Conservation (phyloP, 1,140 invertebrate species). For the Sipha flava region DNA sequence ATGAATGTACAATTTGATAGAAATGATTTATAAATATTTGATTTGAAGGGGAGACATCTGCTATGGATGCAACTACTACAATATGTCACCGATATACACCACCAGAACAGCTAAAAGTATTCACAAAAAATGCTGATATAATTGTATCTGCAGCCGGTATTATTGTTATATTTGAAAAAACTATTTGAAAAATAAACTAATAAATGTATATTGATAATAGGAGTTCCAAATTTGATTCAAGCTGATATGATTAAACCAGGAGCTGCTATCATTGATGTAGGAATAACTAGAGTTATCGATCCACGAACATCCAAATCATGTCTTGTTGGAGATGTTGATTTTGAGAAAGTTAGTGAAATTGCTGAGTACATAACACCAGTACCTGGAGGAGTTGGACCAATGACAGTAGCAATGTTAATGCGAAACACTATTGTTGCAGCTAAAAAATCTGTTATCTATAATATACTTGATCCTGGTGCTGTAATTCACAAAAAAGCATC, state of each 20-base stretch:
- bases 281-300: slow-evolving; percentile 64
- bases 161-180: background rate
- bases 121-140: slow-evolving; percentile 68
- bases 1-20: too few relatives aligned
- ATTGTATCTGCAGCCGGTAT: slow-evolving; percentile 67
- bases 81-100: slow-evolving; percentile 82
- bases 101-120: slow-evolving; percentile 57
- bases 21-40: too few relatives aligned
- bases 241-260: slow-evolving; percentile 81
- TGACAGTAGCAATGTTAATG: slow-evolving; percentile 85
- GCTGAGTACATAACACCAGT: slow-evolving; percentile 77
- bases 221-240: slow-evolving; percentile 68
- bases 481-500: slow-evolving; percentile 36
- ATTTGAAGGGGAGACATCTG: slow-evolving; percentile 50
- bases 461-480: slow-evolving; percentile 36
- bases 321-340: slow-evolving; percentile 84
- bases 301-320: slow-evolving; percentile 55
- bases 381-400: slow-evolving; percentile 80
- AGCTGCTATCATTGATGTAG: slow-evolving; percentile 80
- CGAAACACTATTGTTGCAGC: slow-evolving; percentile 70
- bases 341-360: slow-evolving; percentile 63
- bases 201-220: slow-evolving; percentile 44
- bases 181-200: background rate
- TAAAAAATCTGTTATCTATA: slow-evolving; percentile 39
- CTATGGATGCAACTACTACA: slow-evolving; percentile 74